phyloP scores from a whole-genome alignment of 2,113 vertebrate species.

The Ailurus styani region DNA sequence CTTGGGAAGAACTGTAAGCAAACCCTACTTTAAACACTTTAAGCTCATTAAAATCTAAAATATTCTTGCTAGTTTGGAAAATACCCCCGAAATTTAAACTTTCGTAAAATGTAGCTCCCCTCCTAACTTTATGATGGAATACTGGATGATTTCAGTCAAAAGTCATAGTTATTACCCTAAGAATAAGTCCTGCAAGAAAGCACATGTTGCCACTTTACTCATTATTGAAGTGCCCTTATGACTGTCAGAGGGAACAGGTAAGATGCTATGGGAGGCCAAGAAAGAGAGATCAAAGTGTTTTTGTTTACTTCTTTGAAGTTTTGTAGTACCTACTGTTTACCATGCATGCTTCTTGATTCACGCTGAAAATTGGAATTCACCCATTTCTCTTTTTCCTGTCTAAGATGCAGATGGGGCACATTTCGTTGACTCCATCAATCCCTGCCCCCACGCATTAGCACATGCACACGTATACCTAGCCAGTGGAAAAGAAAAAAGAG shows the following conservation, averaged over 20 bases:
- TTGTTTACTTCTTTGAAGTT: conserved; percentile 80
- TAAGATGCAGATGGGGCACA: conserved; percentile 85
- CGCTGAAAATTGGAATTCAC: conserved; percentile 94
- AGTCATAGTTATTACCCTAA: neutral
- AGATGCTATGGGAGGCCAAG: conserved; percentile 69
- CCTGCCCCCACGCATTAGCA: conserved; percentile 86
- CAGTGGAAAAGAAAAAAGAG: conserved; percentile 98
- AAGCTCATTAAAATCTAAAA: conserved; percentile 20
- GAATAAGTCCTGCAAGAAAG: conserved; percentile 51
- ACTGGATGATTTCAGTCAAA: conserved; percentile 41
- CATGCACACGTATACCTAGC: conserved; percentile 83
- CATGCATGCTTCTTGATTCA: conserved; percentile 83
- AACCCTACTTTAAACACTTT: neutral
- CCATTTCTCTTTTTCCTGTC: conserved; percentile 91
- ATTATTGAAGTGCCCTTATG: conserved; percentile 67
- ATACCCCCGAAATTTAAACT: conserved; percentile 5
- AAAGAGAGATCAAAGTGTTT: conserved; percentile 74
- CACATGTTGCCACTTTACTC: conserved; percentile 47
- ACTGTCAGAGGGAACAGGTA: conserved; percentile 78
- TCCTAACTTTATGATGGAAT: conserved; percentile 41
- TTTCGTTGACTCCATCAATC: conserved; percentile 85
- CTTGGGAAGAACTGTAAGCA: neutral
- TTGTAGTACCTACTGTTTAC: conserved; percentile 66
- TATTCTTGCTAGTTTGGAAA: conserved; percentile 45
- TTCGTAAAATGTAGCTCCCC: conserved; percentile 34